These are phyloP conservation scores for Elgaria multicarinata DNA, from an alignment of 2,113 vertebrate genomes.

Conservation along the genomic window DNA sequence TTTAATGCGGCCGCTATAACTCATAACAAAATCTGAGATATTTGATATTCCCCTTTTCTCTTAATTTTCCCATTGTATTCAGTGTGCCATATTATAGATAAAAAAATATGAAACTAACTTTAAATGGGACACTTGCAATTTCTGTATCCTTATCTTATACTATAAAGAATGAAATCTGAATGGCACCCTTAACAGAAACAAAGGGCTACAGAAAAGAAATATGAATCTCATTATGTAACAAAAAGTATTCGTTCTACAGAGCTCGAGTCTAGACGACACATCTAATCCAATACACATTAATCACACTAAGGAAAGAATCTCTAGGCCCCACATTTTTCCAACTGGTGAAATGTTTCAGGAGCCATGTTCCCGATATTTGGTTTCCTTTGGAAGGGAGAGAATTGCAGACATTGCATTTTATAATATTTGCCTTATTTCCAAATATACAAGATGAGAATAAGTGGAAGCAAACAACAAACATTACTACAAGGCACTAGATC, in stretches of 20 bases:
- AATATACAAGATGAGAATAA: neutral
- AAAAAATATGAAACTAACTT: neutral
- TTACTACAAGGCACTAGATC: neutral
- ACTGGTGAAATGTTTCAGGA: neutral
- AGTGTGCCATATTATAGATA: neutral
- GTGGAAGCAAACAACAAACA: neutral
- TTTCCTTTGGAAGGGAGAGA: neutral
- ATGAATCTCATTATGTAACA: neutral
- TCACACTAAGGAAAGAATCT: neutral
- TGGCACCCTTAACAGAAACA: slow-evolving; percentile 7
- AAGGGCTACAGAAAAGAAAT: neutral
- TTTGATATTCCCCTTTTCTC: neutral
- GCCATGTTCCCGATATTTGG: neutral
- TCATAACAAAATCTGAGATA: slow-evolving; percentile 20
- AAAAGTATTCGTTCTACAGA: neutral
- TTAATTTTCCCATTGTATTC: neutral
- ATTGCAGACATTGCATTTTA: neutral
- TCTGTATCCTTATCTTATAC: neutral
- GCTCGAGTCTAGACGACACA: neutral
- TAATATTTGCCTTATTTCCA: neutral
- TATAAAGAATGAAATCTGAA: slow-evolving; percentile 9
- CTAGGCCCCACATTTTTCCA: neutral
- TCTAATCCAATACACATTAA: neutral
- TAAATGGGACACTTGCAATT: slow-evolving; percentile 1
- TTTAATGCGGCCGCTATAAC: slow-evolving; percentile 4